Conservation (phyloP, 2,113 vertebrate genomes). For the Tupaia tana region DNA sequence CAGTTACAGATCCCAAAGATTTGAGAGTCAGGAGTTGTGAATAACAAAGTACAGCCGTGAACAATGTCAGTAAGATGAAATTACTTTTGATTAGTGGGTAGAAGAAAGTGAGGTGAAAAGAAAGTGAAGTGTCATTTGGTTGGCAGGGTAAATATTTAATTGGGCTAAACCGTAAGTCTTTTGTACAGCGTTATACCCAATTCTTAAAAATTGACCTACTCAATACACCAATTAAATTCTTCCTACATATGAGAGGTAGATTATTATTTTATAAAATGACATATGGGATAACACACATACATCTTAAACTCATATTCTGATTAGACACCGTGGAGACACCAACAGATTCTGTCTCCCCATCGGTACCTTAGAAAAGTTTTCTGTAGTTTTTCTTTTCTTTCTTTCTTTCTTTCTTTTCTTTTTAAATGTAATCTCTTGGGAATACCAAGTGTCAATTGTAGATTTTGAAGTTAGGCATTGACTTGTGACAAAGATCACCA, state of each 20-base stretch:
- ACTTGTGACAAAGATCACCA: conserved; percentile 91
- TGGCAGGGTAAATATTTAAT: conserved; percentile 38
- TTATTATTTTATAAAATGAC: background rate
- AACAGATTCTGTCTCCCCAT: background rate
- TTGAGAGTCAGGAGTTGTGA: background rate
- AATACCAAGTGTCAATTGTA: conserved; percentile 86
- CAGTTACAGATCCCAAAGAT: conserved; percentile 13
- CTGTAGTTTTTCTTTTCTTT: background rate
- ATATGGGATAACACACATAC: background rate
- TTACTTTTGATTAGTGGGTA: conserved; percentile 32
- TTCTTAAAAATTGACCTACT: conserved; percentile 35
- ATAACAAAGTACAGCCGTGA: background rate
- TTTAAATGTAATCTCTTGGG: conserved; percentile 76
- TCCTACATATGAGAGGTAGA: background rate
- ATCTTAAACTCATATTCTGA: background rate
- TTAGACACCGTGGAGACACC: background rate
- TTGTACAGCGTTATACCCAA: background rate
- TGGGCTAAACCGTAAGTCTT: conserved; percentile 29
- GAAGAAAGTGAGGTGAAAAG: conserved; percentile 51
- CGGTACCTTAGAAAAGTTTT: conserved; percentile 48
- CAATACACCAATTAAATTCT: conserved; percentile 28
- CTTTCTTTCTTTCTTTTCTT: background rate
- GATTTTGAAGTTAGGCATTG: conserved; percentile 90
- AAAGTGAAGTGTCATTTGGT: conserved; percentile 43
- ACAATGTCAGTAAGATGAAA: conserved; percentile 8